A percentile compares a stretch with the other conserved stretches of the same genome.
Conservation (phyloP, 2,113 vertebrate species). For the Callionymus lyra region DNA sequence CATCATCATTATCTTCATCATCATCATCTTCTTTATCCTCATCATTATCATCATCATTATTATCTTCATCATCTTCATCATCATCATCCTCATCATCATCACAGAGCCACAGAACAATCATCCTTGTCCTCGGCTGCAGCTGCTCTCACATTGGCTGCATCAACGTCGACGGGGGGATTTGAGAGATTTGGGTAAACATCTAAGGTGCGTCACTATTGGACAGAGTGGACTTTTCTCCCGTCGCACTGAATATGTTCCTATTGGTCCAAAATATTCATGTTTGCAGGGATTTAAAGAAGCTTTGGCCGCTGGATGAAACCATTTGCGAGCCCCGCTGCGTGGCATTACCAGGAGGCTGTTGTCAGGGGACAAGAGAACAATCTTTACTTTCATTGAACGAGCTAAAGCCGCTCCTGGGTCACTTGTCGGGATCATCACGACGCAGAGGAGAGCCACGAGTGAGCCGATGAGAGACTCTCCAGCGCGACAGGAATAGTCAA, state of each 20-base stretch:
- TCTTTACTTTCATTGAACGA: constrained; percentile 37
- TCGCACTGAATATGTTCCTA: constrained; percentile 42
- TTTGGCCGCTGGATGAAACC: constrained; percentile 49
- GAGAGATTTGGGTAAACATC: constrained; percentile 50
- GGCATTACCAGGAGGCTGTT: constrained; percentile 41
- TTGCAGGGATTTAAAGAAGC: constrained; percentile 54
- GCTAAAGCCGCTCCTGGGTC: too few species aligned
- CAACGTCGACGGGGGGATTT: constrained; percentile 46
- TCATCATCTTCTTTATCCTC: too few species aligned
- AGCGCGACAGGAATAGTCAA: constrained; percentile 10
- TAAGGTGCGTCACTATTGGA: constrained; percentile 40
- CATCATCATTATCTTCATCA: too few species aligned
- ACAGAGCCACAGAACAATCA: constrained; percentile 20
- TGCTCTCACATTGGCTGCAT: constrained; percentile 38
- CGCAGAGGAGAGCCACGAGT: background rate
- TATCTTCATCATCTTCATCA: too few species aligned
- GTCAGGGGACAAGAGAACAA: constrained; percentile 6
- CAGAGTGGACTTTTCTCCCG: constrained; percentile 23
- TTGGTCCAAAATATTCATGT: constrained; percentile 49
- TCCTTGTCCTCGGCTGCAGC: constrained; percentile 29
- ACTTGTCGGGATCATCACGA: too few species aligned
- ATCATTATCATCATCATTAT: constrained; percentile 11
- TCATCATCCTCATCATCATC: background rate
- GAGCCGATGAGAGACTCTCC: too few species aligned
- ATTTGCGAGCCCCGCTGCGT: constrained; percentile 32